Percentiles rank a stretch among this genome's conserved stretches.
These are phyloP conservation scores for Sarotherodon lohbergeri DNA, from an alignment of 2,113 vertebrate species.

Conservation along the genomic window DNA sequence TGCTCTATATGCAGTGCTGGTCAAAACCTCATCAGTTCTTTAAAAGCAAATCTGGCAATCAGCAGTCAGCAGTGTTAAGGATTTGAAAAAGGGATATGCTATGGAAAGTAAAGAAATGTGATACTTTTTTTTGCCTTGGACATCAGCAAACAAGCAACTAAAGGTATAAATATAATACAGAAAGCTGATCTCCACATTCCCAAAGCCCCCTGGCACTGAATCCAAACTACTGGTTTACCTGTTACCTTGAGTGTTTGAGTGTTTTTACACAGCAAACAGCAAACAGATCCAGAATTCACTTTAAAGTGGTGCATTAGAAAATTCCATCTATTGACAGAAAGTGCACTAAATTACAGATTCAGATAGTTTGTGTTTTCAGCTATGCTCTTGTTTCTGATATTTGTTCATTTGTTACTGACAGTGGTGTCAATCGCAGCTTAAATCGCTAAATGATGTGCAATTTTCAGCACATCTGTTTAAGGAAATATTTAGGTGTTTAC, in stretches of 20 bases:
- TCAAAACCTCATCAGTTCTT: not conserved
- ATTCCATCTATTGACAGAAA: not conserved
- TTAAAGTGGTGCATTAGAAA: not conserved
- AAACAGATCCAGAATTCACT: not conserved
- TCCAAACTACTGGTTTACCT: not conserved
- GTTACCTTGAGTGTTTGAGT: not conserved
- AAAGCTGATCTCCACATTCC: not conserved
- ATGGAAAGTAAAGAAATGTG: not conserved
- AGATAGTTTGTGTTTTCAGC: not conserved
- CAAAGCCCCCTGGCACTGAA: not conserved
- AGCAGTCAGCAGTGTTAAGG: not conserved
- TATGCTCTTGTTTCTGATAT: not conserved
- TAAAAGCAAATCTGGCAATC: not conserved
- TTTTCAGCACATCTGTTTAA: not conserved
- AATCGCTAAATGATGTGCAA: not conserved
- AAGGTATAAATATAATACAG: not conserved
- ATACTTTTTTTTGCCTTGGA: not conserved
- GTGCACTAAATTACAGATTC: not conserved
- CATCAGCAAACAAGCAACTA: not conserved
- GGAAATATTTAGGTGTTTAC: not conserved
- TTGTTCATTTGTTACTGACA: not conserved
- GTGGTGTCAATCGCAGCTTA: not conserved
- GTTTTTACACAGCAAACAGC: not conserved
- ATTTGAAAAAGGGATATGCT: not conserved
- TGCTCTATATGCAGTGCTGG: not conserved